Evolutionary conservation across 2,888 invertebrate species (phyloP), one percentile per base, ranked within the genome.

Genomic region (Drosophila melanosoma): DNA sequence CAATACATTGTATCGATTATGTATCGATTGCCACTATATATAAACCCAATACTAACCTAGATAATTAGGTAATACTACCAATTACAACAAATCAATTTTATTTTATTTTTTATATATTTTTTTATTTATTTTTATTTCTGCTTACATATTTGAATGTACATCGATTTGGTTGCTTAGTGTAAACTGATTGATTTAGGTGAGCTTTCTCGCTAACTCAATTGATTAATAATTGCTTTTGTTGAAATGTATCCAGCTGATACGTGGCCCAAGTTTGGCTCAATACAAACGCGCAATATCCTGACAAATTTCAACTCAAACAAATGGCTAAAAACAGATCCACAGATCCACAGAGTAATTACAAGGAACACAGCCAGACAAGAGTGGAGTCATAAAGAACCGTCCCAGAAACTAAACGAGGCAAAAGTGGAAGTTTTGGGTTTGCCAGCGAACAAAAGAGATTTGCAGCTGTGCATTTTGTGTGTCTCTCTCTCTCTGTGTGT

Each of bases 221-320:
- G 87, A 83, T 83, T 88, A 79, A 79, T 83, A 88, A 85, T 85
- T 83, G 83, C 51, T 72, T 56, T 60, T 60, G 65, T 61, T 69
- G 35, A 52, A 66, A 65, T 63, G 65, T 69, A 68, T 67, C 71
- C 54, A 48, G 15, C 38, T 67, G 73, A 57, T 74, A 70, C 71
- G 79, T 69, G 74, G 71, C 73, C 53, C 60, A 58, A 65, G 56
- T 56, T 61, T 53, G 60, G 35, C 35, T 26, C 26, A 26, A 36
- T 52, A 40, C 57, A 48, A 60, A 56, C 42, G 63, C 74, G 61
- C 72, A 86, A 81, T 88, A 87, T 85, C 79, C 87, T 77, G 82
- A 79, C 76, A 82, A 88, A 86, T 86, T 83, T 86, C 83, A 81
- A 87, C 79, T 81, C 84, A 88, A 85, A 88, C 70, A 85, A 86